Evolutionary conservation across 2,113 vertebrate species (phyloP), one percentile per base, ranked within the genome.

Genomic region (Saguinus midas): DNA sequence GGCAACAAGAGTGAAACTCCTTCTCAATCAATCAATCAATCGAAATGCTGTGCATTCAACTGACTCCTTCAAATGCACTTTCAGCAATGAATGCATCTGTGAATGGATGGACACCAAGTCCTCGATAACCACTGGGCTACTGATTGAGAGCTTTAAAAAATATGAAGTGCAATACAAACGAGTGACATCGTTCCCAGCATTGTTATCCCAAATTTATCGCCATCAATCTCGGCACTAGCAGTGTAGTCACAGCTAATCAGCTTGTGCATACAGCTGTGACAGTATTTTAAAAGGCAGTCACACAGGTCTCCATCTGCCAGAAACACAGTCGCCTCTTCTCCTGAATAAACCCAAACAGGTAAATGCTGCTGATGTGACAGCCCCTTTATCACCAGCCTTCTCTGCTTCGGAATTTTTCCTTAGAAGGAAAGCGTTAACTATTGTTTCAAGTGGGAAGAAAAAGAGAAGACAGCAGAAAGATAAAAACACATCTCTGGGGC

Each of bases 241-340:
- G 81, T 43, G 76, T 6, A 94, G 96, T 96, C 96, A 96, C 97
- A 97, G 97, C 96, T 97, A 96, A 97, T 97, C 97, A 95, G 95
- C 87, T 72, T 87, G 97, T 90, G 97, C 96, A 82, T 37, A 96
- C 96, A 97, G 95, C 97, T 96, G 97, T 97, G 97, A 98, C 97
- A 92, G 96, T 95, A 58, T 96, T 97, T 96, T 94, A 95, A 97
- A 94, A 98, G 96, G 84, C 96, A 95, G 96, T 90, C 97, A 90
- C 97, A 87, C 23, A 1, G 92, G 94, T 87, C 97, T 95, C 97
- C 97, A 94, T 98, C 97, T 97, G 97, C 96, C 92, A 87, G 94
- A 66, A 40, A 97, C 0, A 14, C 84, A 43, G 80, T 87, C 14
- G 45, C 95, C 95, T 95, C 87, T 95, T 88, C 94, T 4, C 8